Evolutionary conservation across 2,888 invertebrate genomes (phyloP).

Genomic region (Podotricha telesiphe): DNA sequence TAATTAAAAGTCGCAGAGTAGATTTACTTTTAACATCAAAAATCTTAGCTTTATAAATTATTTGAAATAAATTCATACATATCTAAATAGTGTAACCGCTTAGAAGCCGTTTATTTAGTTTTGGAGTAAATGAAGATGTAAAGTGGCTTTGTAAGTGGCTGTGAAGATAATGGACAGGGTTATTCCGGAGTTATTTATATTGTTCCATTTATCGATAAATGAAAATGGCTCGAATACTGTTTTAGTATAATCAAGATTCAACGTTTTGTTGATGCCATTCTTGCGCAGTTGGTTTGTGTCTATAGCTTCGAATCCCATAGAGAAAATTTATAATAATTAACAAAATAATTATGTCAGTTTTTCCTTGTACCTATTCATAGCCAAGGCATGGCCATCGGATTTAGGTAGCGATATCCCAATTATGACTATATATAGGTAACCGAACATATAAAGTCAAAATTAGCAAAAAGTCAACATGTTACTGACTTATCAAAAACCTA

Average conservation of each 20-base stretch:
- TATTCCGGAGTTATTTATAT: slow-evolving; percentile 19
- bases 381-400: too few relatives aligned
- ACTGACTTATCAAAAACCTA: too few relatives aligned
- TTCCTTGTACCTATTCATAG: too few relatives aligned
- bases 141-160: slow-evolving; percentile 11
- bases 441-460: too few relatives aligned
- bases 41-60: background rate
- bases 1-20: too few relatives aligned
- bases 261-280: background rate
- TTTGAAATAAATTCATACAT: background rate
- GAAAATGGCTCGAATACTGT: background rate
- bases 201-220: slow-evolving; percentile 22
- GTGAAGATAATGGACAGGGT: slow-evolving; percentile 24
- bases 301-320: background rate
- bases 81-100: background rate
- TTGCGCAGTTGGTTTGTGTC: background rate
- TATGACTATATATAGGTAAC: too few relatives aligned
- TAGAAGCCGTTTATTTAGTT: slow-evolving; percentile 5
- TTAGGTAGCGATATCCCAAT: too few relatives aligned
- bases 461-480: too few relatives aligned
- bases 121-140: slow-evolving; percentile 7
- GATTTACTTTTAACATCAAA: too few relatives aligned
- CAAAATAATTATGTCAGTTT: too few relatives aligned
- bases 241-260: slow-evolving; percentile 20
- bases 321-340: background rate